Evolutionary conservation across 92 coral and sea anemone species (phyloP).

Genomic region (Phenganax stokvisi): DNA sequence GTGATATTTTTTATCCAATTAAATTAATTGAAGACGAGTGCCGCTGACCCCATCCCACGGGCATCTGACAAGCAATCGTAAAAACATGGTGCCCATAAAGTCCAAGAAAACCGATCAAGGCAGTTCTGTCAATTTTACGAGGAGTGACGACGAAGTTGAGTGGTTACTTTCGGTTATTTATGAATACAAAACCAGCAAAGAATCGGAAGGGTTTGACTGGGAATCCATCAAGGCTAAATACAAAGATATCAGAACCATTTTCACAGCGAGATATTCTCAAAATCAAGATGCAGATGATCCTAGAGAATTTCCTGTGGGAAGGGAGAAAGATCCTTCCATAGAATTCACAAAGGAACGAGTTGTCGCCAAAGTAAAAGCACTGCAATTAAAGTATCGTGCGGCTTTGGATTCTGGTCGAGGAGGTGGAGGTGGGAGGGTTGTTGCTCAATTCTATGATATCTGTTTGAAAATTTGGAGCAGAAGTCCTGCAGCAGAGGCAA

Average conservation of each 20-base stretch:
- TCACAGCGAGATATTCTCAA: neutral
- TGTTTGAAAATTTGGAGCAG: neutral
- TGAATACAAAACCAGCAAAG: neutral
- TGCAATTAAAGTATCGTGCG: neutral
- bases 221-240: neutral
- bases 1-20: too few relatives aligned
- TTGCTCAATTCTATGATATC: slow-evolving; percentile 2
- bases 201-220: neutral
- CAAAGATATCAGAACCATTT: neutral
- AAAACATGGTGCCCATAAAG: too few relatives aligned
- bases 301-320: neutral
- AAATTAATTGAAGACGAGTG: too few relatives aligned
- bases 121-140: too few relatives aligned
- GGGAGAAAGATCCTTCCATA: neutral
- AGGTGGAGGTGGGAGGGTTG: neutral
- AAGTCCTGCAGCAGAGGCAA: neutral
- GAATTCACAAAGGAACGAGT: neutral
- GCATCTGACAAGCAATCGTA: too few relatives aligned
- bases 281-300: neutral
- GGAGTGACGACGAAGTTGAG: too few relatives aligned
- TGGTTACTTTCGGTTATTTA: neutral
- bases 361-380: neutral
- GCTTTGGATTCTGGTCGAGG: neutral
- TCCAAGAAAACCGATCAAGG: too few relatives aligned
- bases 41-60: too few relatives aligned